Conservation (phyloP, 1,140 invertebrate species). For the Wasmannia auropunctata region DNA sequence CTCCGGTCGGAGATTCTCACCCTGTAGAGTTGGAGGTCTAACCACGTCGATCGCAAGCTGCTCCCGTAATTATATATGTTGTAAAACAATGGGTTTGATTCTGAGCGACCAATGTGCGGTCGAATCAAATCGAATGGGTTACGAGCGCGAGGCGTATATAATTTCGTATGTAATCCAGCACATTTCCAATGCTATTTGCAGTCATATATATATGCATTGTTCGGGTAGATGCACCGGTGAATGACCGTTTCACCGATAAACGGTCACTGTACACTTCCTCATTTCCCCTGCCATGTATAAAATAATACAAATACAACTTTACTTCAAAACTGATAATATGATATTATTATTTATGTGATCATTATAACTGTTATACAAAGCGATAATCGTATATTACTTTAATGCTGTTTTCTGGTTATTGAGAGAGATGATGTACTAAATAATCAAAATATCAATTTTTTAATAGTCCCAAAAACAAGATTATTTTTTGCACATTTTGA, state of each 20-base stretch:
- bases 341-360: neutral
- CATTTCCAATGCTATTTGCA: constrained; percentile 27
- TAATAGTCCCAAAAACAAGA: neutral
- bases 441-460: neutral
- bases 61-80: constrained; percentile 29
- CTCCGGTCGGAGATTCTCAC: neutral
- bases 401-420: neutral
- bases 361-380: neutral
- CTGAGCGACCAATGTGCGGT: constrained; percentile 18
- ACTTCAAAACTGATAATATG: neutral
- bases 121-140: constrained; percentile 41
- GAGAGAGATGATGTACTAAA: neutral
- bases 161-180: constrained; percentile 33
- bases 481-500: neutral
- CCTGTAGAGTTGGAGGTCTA: neutral
- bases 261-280: neutral
- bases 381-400: neutral
- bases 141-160: constrained; percentile 24
- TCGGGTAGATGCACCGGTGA: neutral
- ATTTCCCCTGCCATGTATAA: neutral
- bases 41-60: neutral
- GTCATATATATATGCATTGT: neutral
- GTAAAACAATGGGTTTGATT: constrained; percentile 39
- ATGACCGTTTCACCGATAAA: neutral
- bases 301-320: neutral